Base-by-base conservation (phyloP, 2,797 vertebrate species). In the Aotus griseimembra region DNA sequence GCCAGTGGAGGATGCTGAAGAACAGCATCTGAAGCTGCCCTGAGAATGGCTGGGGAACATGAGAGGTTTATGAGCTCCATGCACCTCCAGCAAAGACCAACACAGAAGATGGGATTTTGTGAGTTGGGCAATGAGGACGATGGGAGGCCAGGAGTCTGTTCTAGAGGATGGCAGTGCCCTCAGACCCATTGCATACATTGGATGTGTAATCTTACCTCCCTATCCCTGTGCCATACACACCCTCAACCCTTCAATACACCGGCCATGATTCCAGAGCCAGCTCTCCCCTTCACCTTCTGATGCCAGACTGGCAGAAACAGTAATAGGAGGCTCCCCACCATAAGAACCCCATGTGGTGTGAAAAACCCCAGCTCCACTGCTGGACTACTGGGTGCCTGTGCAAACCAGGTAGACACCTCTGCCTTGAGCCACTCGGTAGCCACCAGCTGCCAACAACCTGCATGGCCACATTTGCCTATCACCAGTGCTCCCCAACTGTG, bases 401-500 rank as follows among this genome's bases (percentile, higher is more conserved):
- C 30, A 55, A 82, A n/a, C 48, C 44, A 61, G 50, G 55, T 20
- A 80, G 20, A 52, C 10, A 44, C 3, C 24, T 6, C 28, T 41
- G 64, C 77, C 48, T 39, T 22, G 28, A 85, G 86, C 75, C 19
- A n/a, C 4, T 30, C 22, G 4, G 12, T 8, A 55, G 48, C 39
- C 36, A 39, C n/a, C 70, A 52, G 39, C 70, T 72, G 30, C 28
- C 5, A 39, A 48, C 20, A 41, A 20, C n/a, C 73, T 33, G 39
- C 4, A 28, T 26, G 7, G 14, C 57, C 73, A 10, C 24, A 28
- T 13, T 22, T 39, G 10, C 39, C 67, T 64, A 1, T 13, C 26
- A 10, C 0, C 1, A 8, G 3, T 2, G 4, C 17, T 39, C 13
- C 4, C 28, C 33, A 50, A 0, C 55, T 17, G 48, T 3, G 0